A percentile compares a stretch with the other conserved stretches of the same genome.
phyloP scores from a whole-genome alignment of 2,797 vertebrate genomes.

The Pangasius macronema region DNA sequence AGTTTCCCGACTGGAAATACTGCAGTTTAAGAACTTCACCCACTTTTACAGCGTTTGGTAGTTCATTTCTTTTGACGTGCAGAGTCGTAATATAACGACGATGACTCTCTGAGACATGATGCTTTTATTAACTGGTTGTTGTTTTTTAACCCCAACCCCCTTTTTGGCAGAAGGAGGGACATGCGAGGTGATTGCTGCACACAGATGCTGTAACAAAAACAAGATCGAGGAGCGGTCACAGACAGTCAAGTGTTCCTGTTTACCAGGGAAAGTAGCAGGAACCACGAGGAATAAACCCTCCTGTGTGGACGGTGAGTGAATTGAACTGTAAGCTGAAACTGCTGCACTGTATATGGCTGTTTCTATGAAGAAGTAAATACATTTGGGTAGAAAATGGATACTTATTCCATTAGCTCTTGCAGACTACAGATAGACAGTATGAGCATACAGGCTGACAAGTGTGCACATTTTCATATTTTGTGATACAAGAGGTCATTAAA shows the following conservation, averaged over 20 bases:
- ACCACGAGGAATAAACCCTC: slow-evolving; percentile 96
- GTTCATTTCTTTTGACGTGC: slow-evolving; percentile 32
- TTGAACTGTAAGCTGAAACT: slow-evolving; percentile 3
- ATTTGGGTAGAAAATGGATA: background rate
- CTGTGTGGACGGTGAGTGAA: slow-evolving; percentile 92
- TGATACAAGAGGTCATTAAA: background rate
- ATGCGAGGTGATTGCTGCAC: slow-evolving; percentile 98
- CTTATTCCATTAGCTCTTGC: background rate
- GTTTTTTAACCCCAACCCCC: background rate
- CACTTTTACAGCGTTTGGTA: slow-evolving; percentile 4
- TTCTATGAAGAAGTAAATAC: background rate
- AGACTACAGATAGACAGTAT: background rate
- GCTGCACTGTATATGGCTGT: background rate
- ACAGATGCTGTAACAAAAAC: slow-evolving; percentile 99
- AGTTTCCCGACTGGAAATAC: slow-evolving; percentile 31
- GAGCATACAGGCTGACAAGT: too few relatives aligned
- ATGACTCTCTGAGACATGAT: slow-evolving; percentile 23
- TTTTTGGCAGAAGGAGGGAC: slow-evolving; percentile 90
- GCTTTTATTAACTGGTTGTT: slow-evolving; percentile 29
- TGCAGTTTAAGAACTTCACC: slow-evolving; percentile 30
- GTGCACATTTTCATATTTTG: background rate
- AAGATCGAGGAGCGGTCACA: slow-evolving; percentile 97
- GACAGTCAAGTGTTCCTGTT: slow-evolving; percentile 98
- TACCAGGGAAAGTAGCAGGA: slow-evolving; percentile 96
- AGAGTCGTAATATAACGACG: background rate